Conservation (phyloP, 1,140 invertebrate genomes). For the Doryteuthis pealeii region DNA sequence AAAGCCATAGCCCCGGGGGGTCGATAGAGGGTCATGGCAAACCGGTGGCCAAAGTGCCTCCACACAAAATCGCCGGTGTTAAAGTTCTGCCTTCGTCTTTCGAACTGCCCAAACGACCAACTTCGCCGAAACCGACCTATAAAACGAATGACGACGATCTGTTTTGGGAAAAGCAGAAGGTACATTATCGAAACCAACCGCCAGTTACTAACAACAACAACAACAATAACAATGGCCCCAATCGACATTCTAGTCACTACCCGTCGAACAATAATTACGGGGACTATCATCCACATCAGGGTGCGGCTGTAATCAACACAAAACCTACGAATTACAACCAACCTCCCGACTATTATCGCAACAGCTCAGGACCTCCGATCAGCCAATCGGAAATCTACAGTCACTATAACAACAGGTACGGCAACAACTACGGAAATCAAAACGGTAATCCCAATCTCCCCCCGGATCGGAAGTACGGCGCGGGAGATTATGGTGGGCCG, state of each 20-base stretch:
- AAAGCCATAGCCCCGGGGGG: background rate
- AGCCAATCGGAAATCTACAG: too few species aligned
- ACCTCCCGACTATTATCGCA: too few species aligned
- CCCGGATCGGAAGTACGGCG: background rate
- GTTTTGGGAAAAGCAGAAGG: background rate
- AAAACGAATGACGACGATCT: background rate
- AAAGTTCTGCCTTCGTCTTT: constrained; percentile 35
- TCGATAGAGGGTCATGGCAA: constrained; percentile 13
- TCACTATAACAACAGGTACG: background rate
- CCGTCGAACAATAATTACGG: background rate
- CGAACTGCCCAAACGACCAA: background rate
- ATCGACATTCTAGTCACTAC: background rate
- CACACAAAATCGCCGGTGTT: constrained; percentile 40
- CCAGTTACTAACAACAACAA: too few species aligned
- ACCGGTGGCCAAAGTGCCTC: constrained; percentile 42
- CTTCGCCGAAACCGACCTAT: background rate
- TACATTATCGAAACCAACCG: background rate
- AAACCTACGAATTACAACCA: background rate
- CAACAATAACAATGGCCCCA: background rate
- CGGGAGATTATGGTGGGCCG: background rate
- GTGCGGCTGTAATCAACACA: background rate
- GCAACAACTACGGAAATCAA: background rate
- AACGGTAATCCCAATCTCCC: background rate
- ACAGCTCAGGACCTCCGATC: too few species aligned
- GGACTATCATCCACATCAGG: background rate